phyloP scores from a whole-genome alignment of 2,888 invertebrate genomes.

The Geotrupes spiniger region DNA sequence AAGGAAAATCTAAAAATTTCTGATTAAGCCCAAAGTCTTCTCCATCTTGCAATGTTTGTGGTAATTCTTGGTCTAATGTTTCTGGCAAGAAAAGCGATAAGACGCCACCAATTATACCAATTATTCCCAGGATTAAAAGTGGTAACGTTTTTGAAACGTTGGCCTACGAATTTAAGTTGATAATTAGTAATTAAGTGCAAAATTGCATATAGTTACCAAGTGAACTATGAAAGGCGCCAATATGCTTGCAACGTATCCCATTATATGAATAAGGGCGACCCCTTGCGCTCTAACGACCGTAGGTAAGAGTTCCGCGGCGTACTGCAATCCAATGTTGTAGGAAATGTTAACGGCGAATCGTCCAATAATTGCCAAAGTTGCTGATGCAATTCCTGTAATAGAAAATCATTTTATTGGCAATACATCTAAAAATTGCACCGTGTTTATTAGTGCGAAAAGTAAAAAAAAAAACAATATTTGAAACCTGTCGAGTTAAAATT shows the following conservation, averaged over 20 bases:
- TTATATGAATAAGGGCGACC: constrained; percentile 80
- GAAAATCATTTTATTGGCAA: too few relatives aligned
- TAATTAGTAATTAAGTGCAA: too few relatives aligned
- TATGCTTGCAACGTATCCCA: constrained; percentile 84
- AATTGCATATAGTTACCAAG: too few relatives aligned
- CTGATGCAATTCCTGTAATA: constrained; percentile 65
- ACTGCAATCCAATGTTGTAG: constrained; percentile 86
- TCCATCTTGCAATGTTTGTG: constrained; percentile 82
- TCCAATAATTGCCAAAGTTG: constrained; percentile 76
- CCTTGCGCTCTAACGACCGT: constrained; percentile 86
- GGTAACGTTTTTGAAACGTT: constrained; percentile 71
- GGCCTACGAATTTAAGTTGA: constrained; percentile 53
- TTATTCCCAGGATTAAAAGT: constrained; percentile 70
- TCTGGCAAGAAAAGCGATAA: constrained; percentile 81
- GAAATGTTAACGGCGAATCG: constrained; percentile 85
- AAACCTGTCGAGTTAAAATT: too few relatives aligned
- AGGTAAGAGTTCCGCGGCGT: constrained; percentile 82
- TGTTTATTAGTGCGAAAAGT: too few relatives aligned
- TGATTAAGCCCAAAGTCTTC: constrained; percentile 81
- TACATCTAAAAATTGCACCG: too few relatives aligned
- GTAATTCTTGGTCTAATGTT: constrained; percentile 80
- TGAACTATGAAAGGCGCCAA: constrained; percentile 83
- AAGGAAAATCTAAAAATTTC: constrained; percentile 79
- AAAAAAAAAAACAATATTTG: too few relatives aligned
- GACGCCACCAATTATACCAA: constrained; percentile 73